Conservation (phyloP, 2,113 vertebrate genomes). For the Tupaia tana region DNA sequence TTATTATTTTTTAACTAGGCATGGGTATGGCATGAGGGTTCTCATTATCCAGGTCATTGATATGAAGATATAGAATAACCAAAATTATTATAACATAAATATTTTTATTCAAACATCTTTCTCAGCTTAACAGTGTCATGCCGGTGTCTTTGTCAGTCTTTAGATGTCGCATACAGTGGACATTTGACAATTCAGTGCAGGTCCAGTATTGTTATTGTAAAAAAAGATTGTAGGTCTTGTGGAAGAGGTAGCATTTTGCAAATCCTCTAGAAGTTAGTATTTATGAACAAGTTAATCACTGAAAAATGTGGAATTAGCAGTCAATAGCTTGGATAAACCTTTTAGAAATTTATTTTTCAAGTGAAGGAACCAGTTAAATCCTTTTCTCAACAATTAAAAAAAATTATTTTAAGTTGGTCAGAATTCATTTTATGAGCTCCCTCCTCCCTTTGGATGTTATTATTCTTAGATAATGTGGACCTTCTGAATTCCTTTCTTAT, state of each 20-base stretch:
- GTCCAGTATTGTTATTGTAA: background rate
- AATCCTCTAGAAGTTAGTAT: background rate
- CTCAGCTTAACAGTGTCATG: background rate
- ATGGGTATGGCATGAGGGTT: background rate
- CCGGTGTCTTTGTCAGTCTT: background rate
- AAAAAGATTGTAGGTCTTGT: background rate
- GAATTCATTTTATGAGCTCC: background rate
- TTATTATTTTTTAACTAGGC: background rate
- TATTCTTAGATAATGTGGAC: background rate
- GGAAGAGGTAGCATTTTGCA: background rate
- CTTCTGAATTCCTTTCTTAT: background rate
- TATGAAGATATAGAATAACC: background rate
- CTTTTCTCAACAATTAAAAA: conserved; percentile 10
- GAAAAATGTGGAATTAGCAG: background rate
- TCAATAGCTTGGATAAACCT: background rate
- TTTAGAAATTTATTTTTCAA: conserved; percentile 22
- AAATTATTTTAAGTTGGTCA: background rate
- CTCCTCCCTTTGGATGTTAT: background rate
- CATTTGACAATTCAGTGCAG: background rate
- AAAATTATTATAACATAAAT: background rate
- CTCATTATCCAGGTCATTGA: background rate
- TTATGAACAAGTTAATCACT: background rate
- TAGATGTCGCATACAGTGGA: background rate
- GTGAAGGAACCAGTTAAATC: background rate
- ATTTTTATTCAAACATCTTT: background rate